Percentiles rank a stretch among this genome's conserved stretches.
phyloP scores from a whole-genome alignment of 1,140 invertebrate genomes.

The Diprion similis region DNA sequence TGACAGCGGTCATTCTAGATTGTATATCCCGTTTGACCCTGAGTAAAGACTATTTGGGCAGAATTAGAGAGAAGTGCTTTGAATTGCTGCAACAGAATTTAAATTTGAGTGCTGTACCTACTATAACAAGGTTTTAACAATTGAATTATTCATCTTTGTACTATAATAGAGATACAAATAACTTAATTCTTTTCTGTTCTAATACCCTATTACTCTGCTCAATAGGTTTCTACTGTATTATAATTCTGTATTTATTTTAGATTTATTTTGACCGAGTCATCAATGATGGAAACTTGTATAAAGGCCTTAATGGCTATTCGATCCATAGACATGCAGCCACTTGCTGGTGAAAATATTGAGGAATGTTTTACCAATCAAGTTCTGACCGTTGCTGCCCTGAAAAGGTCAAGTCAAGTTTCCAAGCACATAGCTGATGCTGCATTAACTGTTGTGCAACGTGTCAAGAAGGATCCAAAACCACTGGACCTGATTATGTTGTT shows the following conservation, averaged over 20 bases:
- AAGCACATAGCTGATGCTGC: slow-evolving; percentile 39
- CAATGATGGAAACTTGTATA: slow-evolving; percentile 35
- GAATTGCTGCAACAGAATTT: slow-evolving; percentile 42
- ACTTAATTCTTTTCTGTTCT: background rate
- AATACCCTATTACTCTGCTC: too few species aligned
- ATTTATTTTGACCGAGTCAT: slow-evolving; percentile 46
- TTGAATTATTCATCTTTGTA: background rate
- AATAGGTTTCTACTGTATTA: too few species aligned
- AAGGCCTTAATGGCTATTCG: slow-evolving; percentile 47
- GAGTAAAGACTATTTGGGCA: slow-evolving; percentile 47
- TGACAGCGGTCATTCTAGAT: slow-evolving; percentile 48
- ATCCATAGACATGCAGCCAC: slow-evolving; percentile 46
- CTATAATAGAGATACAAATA: background rate
- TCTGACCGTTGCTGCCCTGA: slow-evolving; percentile 44
- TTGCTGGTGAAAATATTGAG: slow-evolving; percentile 39
- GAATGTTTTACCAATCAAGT: slow-evolving; percentile 51
- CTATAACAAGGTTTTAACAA: slow-evolving; percentile 44
- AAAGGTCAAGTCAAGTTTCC: slow-evolving; percentile 25
- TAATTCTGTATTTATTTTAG: slow-evolving; percentile 29
- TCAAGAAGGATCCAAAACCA: slow-evolving; percentile 42
- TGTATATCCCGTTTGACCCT: slow-evolving; percentile 52
- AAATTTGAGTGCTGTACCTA: slow-evolving; percentile 41
- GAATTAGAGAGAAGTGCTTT: slow-evolving; percentile 44
- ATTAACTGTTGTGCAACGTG: slow-evolving; percentile 38
- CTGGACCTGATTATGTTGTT: slow-evolving; percentile 52